phyloP scores from a whole-genome alignment of 2,797 vertebrate genomes.

The Tinamus major region DNA sequence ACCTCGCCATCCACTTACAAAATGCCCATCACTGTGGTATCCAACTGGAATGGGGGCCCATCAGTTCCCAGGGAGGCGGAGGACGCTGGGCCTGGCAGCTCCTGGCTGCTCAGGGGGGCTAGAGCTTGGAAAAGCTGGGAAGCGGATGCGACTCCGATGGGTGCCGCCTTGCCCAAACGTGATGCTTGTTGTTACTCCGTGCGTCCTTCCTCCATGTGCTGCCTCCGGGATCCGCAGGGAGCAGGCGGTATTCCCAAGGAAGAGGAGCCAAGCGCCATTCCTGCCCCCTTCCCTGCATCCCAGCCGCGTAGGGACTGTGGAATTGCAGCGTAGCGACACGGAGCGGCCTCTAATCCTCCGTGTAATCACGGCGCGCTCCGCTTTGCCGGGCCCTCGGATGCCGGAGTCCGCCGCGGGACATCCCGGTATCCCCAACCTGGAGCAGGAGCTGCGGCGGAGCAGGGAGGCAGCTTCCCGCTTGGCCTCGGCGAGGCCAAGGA shows the following conservation, averaged over 20 bases:
- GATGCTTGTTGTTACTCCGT: background rate
- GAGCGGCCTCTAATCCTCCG: constrained; percentile 19
- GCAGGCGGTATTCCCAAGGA: background rate
- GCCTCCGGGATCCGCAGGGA: background rate
- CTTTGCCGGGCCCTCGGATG: background rate
- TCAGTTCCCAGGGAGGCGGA: background rate
- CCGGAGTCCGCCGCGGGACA: no score
- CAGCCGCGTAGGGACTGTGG: background rate
- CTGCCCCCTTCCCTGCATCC: background rate
- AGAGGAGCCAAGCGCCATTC: background rate
- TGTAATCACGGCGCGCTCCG: constrained; percentile 36
- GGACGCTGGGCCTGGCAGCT: background rate
- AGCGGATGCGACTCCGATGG: no score
- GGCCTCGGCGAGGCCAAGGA: no score
- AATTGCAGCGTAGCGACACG: background rate
- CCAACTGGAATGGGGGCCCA: constrained; percentile 20
- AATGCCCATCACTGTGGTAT: constrained; percentile 65
- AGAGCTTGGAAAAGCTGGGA: background rate
- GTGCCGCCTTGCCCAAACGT: no score
- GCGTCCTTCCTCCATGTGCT: background rate
- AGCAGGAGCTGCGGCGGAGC: no score
- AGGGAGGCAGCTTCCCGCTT: no score
- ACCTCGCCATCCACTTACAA: constrained; percentile 5
- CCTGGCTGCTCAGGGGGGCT: background rate
- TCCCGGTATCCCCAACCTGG: no score